These are phyloP conservation scores for Drosophila atroscutellata DNA, from an alignment of 2,888 invertebrate genomes.

Conservation along the genomic window DNA sequence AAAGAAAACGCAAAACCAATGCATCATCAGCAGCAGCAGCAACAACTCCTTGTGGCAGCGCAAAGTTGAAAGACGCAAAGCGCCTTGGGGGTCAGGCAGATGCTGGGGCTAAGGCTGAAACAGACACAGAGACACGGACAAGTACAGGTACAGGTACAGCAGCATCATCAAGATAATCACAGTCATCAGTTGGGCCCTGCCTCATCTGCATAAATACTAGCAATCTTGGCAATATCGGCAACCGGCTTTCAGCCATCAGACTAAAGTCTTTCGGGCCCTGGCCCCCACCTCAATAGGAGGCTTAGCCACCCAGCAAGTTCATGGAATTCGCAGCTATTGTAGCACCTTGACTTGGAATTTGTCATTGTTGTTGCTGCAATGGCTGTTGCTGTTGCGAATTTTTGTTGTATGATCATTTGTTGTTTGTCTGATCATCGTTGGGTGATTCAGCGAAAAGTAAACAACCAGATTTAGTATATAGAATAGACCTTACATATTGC, in stretches of 20 bases:
- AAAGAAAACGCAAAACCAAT: slow-evolving; percentile 53
- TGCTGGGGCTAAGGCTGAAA: slow-evolving; percentile 4
- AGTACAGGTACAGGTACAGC: slow-evolving; percentile 1
- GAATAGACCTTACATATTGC: not conserved
- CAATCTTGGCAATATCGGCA: slow-evolving; percentile 22
- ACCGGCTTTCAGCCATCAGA: slow-evolving; percentile 16
- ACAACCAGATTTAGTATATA: not conserved
- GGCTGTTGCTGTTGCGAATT: slow-evolving; percentile 10
- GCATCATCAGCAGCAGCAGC: slow-evolving; percentile 23
- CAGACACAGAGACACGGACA: not conserved
- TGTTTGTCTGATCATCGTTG: slow-evolving; percentile 1
- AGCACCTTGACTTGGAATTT: slow-evolving; percentile 71
- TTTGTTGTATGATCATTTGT: slow-evolving; percentile 16
- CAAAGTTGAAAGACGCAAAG: slow-evolving; percentile 64
- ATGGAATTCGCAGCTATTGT: slow-evolving; percentile 70
- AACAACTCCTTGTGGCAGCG: slow-evolving; percentile 3
- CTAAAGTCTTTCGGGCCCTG: not conserved
- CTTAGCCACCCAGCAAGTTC: slow-evolving; percentile 72
- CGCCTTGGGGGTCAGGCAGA: slow-evolving; percentile 53
- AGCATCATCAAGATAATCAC: slow-evolving; percentile 54
- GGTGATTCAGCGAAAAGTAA: slow-evolving; percentile 43
- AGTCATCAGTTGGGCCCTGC: slow-evolving; percentile 56
- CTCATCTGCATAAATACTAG: slow-evolving; percentile 69
- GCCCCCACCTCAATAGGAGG: slow-evolving; percentile 11
- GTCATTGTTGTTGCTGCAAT: slow-evolving; percentile 60